Evolutionary conservation across 30 jellyfish, hydroid and myxozoan genomes (phyloP).

Genomic region (Mastigias papua): DNA sequence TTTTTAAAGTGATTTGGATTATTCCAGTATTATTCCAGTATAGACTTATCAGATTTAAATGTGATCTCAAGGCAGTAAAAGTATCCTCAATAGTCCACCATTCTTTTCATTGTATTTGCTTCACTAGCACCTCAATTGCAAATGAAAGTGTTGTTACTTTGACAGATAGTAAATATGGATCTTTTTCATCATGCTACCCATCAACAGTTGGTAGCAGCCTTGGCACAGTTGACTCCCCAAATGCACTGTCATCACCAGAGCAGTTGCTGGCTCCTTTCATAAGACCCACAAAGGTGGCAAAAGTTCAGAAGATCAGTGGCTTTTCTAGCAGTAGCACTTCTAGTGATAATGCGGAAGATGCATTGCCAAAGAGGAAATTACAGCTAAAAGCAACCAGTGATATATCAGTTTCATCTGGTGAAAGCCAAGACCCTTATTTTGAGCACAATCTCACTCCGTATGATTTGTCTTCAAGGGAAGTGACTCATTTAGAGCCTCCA

Average conservation of each 20-base stretch:
- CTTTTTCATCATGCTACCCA: conserved; percentile 1
- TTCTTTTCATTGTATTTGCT: not conserved
- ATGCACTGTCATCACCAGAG: conserved; percentile 21
- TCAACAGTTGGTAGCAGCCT: conserved; percentile 15
- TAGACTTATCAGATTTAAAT: no score
- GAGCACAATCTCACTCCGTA: conserved; percentile 4
- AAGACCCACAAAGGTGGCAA: conserved; percentile 24
- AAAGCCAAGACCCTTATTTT: conserved; percentile 11
- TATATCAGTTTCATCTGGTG: not conserved
- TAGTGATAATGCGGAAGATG: not conserved
- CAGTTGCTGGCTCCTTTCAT: not conserved
- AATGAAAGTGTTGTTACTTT: not conserved
- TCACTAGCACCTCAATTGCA: no score
- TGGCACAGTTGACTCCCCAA: conserved; percentile 3
- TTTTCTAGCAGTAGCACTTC: conserved; percentile 5
- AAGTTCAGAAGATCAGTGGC: conserved; percentile 3
- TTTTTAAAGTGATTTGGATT: no score
- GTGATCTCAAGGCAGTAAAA: no score
- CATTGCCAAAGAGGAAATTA: conserved; percentile 1
- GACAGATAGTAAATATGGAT: not conserved
- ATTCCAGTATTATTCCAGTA: no score
- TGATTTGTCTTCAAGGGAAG: conserved; percentile 46
- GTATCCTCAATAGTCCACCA: no score
- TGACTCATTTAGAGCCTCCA: conserved; percentile 36
- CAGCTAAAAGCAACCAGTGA: not conserved